These are phyloP conservation scores for Selene dorsalis DNA, from an alignment of 2,797 vertebrate genomes.

Conservation along the genomic window DNA sequence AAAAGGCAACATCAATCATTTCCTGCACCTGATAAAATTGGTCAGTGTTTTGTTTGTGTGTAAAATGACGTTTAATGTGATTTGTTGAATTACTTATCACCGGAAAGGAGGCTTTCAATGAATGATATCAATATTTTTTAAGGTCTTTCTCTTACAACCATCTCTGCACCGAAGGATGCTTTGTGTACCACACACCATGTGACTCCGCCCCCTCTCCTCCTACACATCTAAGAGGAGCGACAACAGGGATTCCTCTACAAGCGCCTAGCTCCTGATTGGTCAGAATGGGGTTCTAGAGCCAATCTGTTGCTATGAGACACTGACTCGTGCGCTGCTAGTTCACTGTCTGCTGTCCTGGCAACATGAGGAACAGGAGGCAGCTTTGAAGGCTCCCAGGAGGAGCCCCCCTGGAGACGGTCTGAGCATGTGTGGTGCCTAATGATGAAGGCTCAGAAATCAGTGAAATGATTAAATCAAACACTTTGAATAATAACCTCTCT, in stretches of 20 bases:
- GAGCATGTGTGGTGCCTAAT: conserved; percentile 63
- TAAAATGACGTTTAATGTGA: neutral
- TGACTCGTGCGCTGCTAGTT: conserved; percentile 62
- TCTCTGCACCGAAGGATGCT: conserved; percentile 48
- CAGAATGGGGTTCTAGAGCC: conserved; percentile 56
- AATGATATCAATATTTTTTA: neutral
- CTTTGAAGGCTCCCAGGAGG: conserved; percentile 62
- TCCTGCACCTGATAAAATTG: no score
- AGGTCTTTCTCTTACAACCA: conserved; percentile 16
- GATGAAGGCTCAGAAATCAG: conserved; percentile 46
- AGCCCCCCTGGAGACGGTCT: conserved; percentile 57
- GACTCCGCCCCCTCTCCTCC: conserved; percentile 54
- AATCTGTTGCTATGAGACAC: conserved; percentile 81
- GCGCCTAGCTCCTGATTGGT: conserved; percentile 70
- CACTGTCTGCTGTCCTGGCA: conserved; percentile 81
- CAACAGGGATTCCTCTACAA: conserved; percentile 69
- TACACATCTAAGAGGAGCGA: conserved; percentile 47
- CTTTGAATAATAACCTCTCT: conserved; percentile 21
- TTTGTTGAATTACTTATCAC: neutral
- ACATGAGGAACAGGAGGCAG: conserved; percentile 73
- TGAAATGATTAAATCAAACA: conserved; percentile 45
- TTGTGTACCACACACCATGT: conserved; percentile 56
- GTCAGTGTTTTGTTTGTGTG: neutral
- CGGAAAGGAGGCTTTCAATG: conserved; percentile 1
- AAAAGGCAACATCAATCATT: neutral